Evolutionary conservation across 2,888 invertebrate genomes (phyloP), one percentile per base, ranked within the genome.

Genomic region (Stomorhina lunata): DNA sequence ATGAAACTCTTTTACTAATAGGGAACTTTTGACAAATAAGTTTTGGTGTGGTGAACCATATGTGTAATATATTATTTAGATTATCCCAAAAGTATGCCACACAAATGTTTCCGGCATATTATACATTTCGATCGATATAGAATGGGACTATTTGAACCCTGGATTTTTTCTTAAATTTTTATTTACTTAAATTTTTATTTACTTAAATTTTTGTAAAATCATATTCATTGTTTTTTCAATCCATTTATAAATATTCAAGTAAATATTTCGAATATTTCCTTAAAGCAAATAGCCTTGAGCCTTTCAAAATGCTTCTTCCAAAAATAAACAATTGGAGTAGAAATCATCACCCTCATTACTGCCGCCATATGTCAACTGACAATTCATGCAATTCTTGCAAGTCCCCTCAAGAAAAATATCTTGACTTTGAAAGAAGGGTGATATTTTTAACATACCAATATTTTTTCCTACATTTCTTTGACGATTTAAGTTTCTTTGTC

Each of bases 401-500:
- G 53, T 59, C 66, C 61, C 66, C 45, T 29, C 9, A 20, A 55
- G 45, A 45, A 53, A 65, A 34, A 63, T 43, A 15, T 68, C 61
- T 27, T 40, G 22, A 53, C 17, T 17, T 65, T 40, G 17, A 65
- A 37, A 66, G 27, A 55, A 73, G 72, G 81, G 77, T 68, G 55
- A 37, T 22, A 69, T 73, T 57, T 34, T 40, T 29, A 25, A 6
- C 37, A 53, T 53, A 27, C 15, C 55, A 37, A 37, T 40, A 34
- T 57, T 27, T 53, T 22, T 22, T 15, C 12, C 4, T 10, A 17
- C 0, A 15, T 43, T 5, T 57, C 7, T 20, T 40, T 57, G n/a
- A n/a, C 29, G 32, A 29, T 22, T 69, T 59, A 12, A 40, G 32
- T 45, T 34, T 45, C 7, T 25, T 50, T 17, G n/a, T 45, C 29